phyloP scores from a whole-genome alignment of 2,888 invertebrate species.

The Athripsodes cinereus region DNA sequence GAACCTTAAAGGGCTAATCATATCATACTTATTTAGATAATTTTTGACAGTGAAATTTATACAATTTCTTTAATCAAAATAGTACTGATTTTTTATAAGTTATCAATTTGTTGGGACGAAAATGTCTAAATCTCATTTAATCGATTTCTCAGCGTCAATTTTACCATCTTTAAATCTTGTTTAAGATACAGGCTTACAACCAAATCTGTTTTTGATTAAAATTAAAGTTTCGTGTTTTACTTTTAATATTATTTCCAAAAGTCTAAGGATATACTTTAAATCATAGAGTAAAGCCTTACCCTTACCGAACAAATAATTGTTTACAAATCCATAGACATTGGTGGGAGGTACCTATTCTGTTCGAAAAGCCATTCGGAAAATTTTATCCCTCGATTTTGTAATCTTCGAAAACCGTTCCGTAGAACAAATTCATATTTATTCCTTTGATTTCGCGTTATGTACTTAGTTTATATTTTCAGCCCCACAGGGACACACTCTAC shows the following conservation, averaged over 20 bases:
- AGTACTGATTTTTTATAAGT: too few species aligned
- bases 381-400: background rate
- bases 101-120: too few species aligned
- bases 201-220: background rate
- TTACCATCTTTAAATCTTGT: conserved; percentile 6
- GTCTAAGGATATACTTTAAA: conserved; percentile 18
- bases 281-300: conserved; percentile 17
- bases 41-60: too few species aligned
- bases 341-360: too few species aligned
- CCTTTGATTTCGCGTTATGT: conserved; percentile 27
- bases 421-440: conserved; percentile 28
- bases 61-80: too few species aligned
- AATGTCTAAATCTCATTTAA: too few species aligned
- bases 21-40: too few species aligned
- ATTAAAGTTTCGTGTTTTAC: background rate
- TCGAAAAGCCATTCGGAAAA: conserved; percentile 2
- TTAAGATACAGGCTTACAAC: too few species aligned
- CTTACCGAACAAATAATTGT: conserved; percentile 25
- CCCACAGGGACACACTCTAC: conserved; percentile 13
- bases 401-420: conserved; percentile 22
- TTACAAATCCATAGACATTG: conserved; percentile 18
- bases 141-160: too few species aligned
- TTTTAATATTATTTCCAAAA: conserved; percentile 7
- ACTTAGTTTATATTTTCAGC: conserved; percentile 22
- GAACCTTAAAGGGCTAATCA: too few species aligned